Conservation (phyloP, 2,113 vertebrate genomes). For the Daphoenositta chrysoptera region DNA sequence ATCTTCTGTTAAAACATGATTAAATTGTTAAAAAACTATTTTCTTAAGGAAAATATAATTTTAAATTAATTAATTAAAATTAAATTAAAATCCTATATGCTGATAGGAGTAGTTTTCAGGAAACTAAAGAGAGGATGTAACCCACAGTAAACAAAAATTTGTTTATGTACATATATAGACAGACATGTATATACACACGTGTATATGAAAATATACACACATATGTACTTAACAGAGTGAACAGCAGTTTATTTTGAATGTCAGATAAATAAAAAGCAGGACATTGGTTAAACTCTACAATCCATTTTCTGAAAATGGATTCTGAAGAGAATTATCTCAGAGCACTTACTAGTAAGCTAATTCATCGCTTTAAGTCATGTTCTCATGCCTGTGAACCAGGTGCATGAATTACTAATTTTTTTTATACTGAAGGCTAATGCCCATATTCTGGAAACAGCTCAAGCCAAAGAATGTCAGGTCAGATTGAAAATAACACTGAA, state of each 20-base stretch:
- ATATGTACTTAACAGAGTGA: neutral
- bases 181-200: neutral
- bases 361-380: neutral
- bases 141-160: neutral
- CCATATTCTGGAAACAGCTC: neutral
- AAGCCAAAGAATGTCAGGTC: neutral
- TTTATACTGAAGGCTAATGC: neutral
- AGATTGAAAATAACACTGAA: neutral
- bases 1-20: neutral
- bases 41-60: neutral
- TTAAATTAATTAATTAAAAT: neutral
- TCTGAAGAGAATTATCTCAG: neutral
- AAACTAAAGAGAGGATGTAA: neutral
- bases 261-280: neutral
- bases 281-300: neutral
- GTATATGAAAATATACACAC: neutral
- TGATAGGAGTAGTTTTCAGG: neutral
- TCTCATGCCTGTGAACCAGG: neutral
- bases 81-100: neutral
- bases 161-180: neutral
- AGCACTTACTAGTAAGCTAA: neutral
- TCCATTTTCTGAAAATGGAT: neutral
- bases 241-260: neutral
- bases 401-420: neutral
- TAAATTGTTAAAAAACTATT: neutral